Evolutionary conservation across 2,113 vertebrate genomes (phyloP), one percentile per base, ranked within the genome.

Genomic region (Thymallus thymallus): DNA sequence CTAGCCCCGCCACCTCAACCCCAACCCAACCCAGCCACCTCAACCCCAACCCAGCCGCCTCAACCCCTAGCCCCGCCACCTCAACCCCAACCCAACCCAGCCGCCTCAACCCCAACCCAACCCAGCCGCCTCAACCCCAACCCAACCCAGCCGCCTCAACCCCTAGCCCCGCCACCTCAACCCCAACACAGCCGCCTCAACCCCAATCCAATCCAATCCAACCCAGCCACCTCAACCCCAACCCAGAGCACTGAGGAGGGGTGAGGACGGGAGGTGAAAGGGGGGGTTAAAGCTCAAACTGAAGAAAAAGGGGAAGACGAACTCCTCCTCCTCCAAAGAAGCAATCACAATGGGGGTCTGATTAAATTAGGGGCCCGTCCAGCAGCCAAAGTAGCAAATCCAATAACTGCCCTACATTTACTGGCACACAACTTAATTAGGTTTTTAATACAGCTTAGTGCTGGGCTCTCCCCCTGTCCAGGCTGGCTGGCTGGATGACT

Each of bases 371-470:
- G 85, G 82, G 79, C 90, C 90, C 91, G 90, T 91, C 87, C 85
- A 91, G 92, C 90, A 91, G 93, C 92, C 92, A 91, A 94, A 93
- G 86, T 91, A 91, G 92, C 86, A 94, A 96, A 96, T 94, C 93
- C 94, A 93, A 93, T 94, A 96, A 94, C 91, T 90, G 87, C n/a
- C 76, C 90, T 89, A 88, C 91, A 92, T 91, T 93, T 89, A 92
- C 83, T 95, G 95, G 94, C 95, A 94, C 93, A 91, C 90, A 89
- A 93, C 94, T 95, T 95, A 96, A 97, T 96, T 95, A 94, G 94
- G 93, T 95, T 94, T 92, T 94, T 96, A 96, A 96, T 95, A 93
- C 90, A 91, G 93, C 94, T 95, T 95, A 96, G 95, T 93, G 88
- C 83, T 84, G 77, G 86, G 83, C 86, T 79, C 81, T 88, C 80